phyloP scores from a whole-genome alignment of 2,888 invertebrate genomes.

The Tetramorium bicarinatum region DNA sequence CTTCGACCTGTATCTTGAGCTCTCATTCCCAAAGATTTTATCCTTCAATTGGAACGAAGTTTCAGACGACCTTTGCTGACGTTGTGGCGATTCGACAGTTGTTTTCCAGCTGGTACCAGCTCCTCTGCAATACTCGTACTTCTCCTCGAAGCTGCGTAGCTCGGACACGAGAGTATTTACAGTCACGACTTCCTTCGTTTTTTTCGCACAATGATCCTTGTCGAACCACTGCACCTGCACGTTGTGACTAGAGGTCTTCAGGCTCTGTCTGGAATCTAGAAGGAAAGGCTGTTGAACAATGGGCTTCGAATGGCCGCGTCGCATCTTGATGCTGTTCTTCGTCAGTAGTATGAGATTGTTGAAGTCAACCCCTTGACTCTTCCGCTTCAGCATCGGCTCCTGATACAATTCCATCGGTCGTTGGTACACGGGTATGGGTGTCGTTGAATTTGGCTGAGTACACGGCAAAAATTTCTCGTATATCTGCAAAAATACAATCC shows the following conservation, averaged over 20 bases:
- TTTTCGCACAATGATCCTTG: slow-evolving; percentile 72
- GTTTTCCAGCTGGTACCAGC: slow-evolving; percentile 27
- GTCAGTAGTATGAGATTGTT: slow-evolving; percentile 84
- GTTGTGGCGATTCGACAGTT: slow-evolving; percentile 7
- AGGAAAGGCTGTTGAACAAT: slow-evolving; percentile 70
- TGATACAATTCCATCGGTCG: slow-evolving; percentile 80
- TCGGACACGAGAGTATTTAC: slow-evolving; percentile 74
- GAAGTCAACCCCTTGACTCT: slow-evolving; percentile 82
- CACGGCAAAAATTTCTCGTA: slow-evolving; percentile 66
- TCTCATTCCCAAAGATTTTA: slow-evolving; percentile 1
- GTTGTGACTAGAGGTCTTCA: slow-evolving; percentile 48
- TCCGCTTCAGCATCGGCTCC: slow-evolving; percentile 77
- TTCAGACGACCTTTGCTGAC: slow-evolving; percentile 34
- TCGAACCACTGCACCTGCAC: slow-evolving; percentile 72
- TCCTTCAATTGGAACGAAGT: background rate
- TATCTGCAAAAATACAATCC: slow-evolving; percentile 48
- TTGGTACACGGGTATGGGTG: slow-evolving; percentile 82
- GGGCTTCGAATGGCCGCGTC: slow-evolving; percentile 78
- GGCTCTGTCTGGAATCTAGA: slow-evolving; percentile 73
- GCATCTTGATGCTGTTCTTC: slow-evolving; percentile 75
- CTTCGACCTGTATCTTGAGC: background rate
- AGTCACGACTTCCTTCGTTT: slow-evolving; percentile 71
- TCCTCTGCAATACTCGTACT: slow-evolving; percentile 60
- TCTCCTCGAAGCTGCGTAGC: slow-evolving; percentile 67
- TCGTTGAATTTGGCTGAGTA: slow-evolving; percentile 58